Percentiles rank a stretch among this genome's conserved stretches.
phyloP scores from a whole-genome alignment of 2,888 invertebrate species.

The Schizaphis graminum region DNA sequence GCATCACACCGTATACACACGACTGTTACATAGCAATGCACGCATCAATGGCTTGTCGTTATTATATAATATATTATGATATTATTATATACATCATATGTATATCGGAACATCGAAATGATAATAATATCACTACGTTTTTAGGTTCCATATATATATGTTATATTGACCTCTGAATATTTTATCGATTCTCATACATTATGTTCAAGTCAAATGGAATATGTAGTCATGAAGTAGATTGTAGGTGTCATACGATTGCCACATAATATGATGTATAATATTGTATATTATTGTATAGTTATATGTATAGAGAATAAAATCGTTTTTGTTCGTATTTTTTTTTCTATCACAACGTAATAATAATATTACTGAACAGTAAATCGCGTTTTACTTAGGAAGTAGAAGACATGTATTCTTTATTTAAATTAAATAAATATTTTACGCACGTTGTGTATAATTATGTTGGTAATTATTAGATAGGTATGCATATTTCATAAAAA shows the following conservation, averaged over 20 bases:
- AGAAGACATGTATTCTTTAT: background rate
- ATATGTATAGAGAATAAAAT: background rate
- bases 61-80: background rate
- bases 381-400: background rate
- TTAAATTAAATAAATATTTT: background rate
- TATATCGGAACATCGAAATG: background rate
- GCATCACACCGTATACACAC: background rate
- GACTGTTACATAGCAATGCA: background rate
- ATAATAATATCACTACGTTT: background rate
- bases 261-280: background rate
- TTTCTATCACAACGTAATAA: background rate
- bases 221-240: background rate
- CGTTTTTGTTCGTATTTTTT: background rate
- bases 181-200: background rate
- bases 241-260: background rate
- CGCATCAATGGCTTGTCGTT: background rate
- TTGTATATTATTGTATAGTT: background rate
- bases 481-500: background rate
- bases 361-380: background rate
- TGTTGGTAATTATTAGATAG: background rate
- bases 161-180: conserved; percentile 15
- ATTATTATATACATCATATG: background rate
- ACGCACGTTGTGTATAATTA: background rate
- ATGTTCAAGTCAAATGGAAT: background rate
- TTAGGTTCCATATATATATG: background rate